Percentiles rank a stretch among this genome's conserved stretches.
Conservation (phyloP, 2,113 vertebrate genomes). For the Brachionichthys hirsutus region DNA sequence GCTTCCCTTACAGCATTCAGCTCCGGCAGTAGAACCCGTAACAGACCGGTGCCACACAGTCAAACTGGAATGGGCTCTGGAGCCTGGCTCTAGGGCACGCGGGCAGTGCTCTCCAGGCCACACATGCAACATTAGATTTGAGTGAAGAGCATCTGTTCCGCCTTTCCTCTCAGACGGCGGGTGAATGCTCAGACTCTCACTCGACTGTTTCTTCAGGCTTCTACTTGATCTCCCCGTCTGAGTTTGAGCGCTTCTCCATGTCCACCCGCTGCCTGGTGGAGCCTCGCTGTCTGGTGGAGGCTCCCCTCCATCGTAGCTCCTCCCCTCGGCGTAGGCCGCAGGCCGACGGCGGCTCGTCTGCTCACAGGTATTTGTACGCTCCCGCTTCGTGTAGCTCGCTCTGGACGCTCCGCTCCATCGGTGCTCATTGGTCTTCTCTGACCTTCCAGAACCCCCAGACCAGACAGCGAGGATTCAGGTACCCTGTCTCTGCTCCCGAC, state of each 20-base stretch:
- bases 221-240: constrained; percentile 95
- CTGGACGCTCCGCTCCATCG: not conserved
- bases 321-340: constrained; percentile 47
- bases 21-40: too few relatives aligned
- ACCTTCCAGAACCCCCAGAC: constrained; percentile 56
- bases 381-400: not conserved
- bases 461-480: constrained; percentile 66
- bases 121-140: too few relatives aligned
- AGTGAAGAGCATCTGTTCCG: too few relatives aligned
- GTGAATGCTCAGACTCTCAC: not conserved
- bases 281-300: constrained; percentile 85
- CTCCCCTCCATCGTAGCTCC: constrained; percentile 55
- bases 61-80: too few relatives aligned
- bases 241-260: constrained; percentile 96
- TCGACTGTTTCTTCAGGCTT: constrained; percentile 79
- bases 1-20: too few relatives aligned
- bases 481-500: constrained; percentile 14
- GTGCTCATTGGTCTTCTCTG: constrained; percentile 9
- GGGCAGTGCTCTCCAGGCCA: too few relatives aligned
- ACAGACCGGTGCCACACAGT: too few relatives aligned
- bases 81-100: too few relatives aligned
- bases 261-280: constrained; percentile 91
- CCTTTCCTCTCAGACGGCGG: too few relatives aligned
- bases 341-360: constrained; percentile 64
- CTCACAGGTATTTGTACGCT: constrained; percentile 78